Evolutionary conservation across 1,140 invertebrate genomes (phyloP).

Genomic region (Bombus huntii): DNA sequence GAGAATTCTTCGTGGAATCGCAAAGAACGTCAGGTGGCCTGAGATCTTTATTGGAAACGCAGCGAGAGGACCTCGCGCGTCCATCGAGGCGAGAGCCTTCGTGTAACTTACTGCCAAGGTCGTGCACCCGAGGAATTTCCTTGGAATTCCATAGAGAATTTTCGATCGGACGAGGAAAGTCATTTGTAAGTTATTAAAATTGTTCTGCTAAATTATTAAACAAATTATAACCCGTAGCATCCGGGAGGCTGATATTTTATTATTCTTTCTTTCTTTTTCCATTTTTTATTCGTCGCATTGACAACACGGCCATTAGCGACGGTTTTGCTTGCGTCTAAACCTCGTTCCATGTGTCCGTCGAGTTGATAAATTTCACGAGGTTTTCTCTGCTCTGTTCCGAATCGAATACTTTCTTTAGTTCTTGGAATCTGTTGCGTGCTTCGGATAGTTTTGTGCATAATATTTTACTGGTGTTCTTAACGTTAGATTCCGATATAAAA

Average conservation of each 20-base stretch:
- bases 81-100: background rate
- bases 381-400: too few species aligned
- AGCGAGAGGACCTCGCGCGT: background rate
- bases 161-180: background rate
- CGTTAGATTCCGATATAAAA: too few species aligned
- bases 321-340: too few species aligned
- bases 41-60: constrained; percentile 51
- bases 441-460: too few species aligned
- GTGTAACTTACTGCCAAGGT: constrained; percentile 29
- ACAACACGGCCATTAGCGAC: too few species aligned
- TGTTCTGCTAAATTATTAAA: background rate
- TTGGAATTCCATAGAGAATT: background rate
- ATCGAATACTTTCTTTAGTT: too few species aligned
- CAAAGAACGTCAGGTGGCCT: constrained; percentile 46
- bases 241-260: background rate
- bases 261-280: too few species aligned
- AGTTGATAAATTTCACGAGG: too few species aligned
- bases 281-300: too few species aligned
- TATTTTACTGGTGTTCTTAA: too few species aligned
- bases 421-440: too few species aligned
- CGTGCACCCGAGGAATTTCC: constrained; percentile 2
- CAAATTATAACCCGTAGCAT: background rate
- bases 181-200: background rate
- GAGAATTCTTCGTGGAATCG: constrained; percentile 40
- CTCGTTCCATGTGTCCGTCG: too few species aligned